These are phyloP conservation scores for Brachyopa scutellaris DNA, from an alignment of 2,888 invertebrate genomes.

Conservation along the genomic window DNA sequence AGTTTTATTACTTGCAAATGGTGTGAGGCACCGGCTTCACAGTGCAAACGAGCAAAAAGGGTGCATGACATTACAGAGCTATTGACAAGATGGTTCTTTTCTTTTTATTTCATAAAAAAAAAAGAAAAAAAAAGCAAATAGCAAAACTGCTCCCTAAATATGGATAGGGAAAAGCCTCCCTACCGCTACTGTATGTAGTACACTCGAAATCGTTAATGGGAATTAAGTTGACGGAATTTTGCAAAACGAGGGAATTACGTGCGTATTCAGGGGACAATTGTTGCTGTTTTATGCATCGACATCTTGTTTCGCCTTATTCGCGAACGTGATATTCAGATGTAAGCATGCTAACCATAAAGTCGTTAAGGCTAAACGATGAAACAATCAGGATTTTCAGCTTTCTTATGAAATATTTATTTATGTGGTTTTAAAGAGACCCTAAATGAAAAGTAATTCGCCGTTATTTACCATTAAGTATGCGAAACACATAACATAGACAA, in stretches of 20 bases:
- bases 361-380: conserved; percentile 25
- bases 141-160: background rate
- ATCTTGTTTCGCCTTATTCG: conserved; percentile 30
- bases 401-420: conserved; percentile 24
- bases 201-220: conserved; percentile 31
- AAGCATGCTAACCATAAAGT: conserved; percentile 21
- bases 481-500: too few species aligned
- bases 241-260: conserved; percentile 41
- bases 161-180: too few species aligned
- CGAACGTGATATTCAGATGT: conserved; percentile 19
- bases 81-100: conserved; percentile 37
- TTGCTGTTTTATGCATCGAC: conserved; percentile 29
- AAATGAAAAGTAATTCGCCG: conserved; percentile 12
- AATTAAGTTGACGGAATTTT: conserved; percentile 37
- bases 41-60: conserved; percentile 1
- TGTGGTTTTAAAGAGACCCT: background rate
- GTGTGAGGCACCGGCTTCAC: background rate
- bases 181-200: too few species aligned
- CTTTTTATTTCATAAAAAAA: background rate
- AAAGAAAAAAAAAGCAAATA: conserved; percentile 1
- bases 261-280: conserved; percentile 37
- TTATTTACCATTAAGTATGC: too few species aligned
- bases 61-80: conserved; percentile 35
- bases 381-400: conserved; percentile 5
- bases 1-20: conserved; percentile 55